Evolutionary conservation across 2,113 vertebrate species (phyloP), one percentile per base, ranked within the genome.

Genomic region (Cyprinodon variegatus): DNA sequence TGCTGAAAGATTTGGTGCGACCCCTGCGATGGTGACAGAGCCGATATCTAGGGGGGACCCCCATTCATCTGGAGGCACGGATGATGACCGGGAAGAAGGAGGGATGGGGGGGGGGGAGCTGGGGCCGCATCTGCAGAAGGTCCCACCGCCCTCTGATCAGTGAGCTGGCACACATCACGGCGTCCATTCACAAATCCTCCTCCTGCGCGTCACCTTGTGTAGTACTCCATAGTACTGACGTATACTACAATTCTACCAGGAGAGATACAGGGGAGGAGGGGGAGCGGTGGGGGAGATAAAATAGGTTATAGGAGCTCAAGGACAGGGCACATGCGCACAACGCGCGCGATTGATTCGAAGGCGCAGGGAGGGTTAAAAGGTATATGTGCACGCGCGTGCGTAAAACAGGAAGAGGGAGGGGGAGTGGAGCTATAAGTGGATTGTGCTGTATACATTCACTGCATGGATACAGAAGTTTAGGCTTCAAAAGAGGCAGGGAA

Each of bases 171-270:
- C 93, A 94, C 89, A 93, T 92, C 87, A 93, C 86, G 38, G 92
- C 85, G 91, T 95, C 91, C 94, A 94, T 94, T 95, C 95, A 95
- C 94, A 95, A 94, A 95, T 94, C 94, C 92, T 90, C 91, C 89
- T 88, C 87, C 71, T 77, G 89, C 84, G 91, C 90, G 90, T 93
- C 90, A 92, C 86, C 92, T 91, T 92, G 89, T 89, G 88, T 87
- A 85, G 89, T 92, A 79, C 78, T 72, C 82, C 74, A 88, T 84
- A 91, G 89, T 85, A 81, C 85, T 94, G 93, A 94, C 93, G 92
- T 91, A 83, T 82, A 69, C 88, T 86, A 92, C 90, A 90, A 85
- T 86, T 79, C 87, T 86, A 81, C 83, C 81, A 79, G 86, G 78
- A 76, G 83, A 85, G 82, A 91, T 73, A 84, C 83, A 87, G 78